A percentile compares a stretch with the other conserved stretches of the same genome.
phyloP scores from a whole-genome alignment of 2,797 vertebrate species.

The Eleutherodactylus coqui region DNA sequence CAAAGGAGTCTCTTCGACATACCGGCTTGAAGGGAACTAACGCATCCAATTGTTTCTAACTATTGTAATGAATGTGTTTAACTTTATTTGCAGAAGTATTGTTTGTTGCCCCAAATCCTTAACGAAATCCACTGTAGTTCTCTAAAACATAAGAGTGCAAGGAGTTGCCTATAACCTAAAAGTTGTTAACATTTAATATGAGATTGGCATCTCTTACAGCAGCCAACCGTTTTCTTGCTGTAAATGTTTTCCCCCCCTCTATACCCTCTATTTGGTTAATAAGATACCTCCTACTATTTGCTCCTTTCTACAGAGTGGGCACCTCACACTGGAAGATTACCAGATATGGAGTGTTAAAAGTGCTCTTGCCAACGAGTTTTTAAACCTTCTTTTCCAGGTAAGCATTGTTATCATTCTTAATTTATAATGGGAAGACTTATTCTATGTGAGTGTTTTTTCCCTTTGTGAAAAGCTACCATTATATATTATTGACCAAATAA shows the following conservation, averaged over 20 bases:
- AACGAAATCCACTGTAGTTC: not conserved
- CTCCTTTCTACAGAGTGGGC: conserved; percentile 80
- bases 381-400: conserved; percentile 98
- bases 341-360: conserved; percentile 99
- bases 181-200: not conserved
- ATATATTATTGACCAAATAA: no score
- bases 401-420: not conserved
- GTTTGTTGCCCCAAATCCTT: not conserved
- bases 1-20: not conserved
- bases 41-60: not conserved
- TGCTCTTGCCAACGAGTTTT: conserved; percentile 95
- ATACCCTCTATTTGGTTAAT: not conserved
- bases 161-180: not conserved
- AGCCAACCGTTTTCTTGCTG: not conserved
- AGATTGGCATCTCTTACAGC: not conserved
- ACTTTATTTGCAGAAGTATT: not conserved
- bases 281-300: not conserved
- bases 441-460: not conserved
- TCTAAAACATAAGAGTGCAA: not conserved
- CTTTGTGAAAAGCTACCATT: no score
- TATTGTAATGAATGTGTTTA: not conserved
- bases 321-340: conserved; percentile 96
- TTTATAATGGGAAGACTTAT: not conserved
- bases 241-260: not conserved
- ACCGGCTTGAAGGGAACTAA: not conserved